A percentile compares a stretch with the other conserved stretches of the same genome.
Conservation (phyloP, 2,113 vertebrate species). For the Microcebus lehilahytsara region DNA sequence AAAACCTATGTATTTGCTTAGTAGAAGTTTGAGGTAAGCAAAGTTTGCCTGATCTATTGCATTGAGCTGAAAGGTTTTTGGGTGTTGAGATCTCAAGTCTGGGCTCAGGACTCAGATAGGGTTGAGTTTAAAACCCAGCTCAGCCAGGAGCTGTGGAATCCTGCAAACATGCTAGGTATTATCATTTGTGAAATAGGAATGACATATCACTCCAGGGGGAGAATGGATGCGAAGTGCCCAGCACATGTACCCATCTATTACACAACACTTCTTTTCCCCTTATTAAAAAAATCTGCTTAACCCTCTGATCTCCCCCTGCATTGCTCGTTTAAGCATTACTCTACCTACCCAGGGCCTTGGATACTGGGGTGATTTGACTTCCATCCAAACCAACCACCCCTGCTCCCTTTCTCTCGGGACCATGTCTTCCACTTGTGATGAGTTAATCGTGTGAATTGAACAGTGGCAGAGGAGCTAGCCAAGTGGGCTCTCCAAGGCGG, state of each 20-base stretch:
- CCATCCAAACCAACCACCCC: not conserved
- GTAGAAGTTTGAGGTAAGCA: not conserved
- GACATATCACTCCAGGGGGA: not conserved
- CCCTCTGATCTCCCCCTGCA: rapidly evolving
- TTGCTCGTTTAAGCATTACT: not conserved
- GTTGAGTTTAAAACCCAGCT: not conserved
- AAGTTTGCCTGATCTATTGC: not conserved
- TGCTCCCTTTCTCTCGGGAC: not conserved
- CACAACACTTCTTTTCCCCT: not conserved
- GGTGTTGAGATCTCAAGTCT: not conserved
- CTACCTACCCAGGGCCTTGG: not conserved
- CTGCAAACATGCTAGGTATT: rapidly evolving
- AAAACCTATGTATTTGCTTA: not conserved
- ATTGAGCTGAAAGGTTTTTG: not conserved
- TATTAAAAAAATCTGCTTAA: not conserved
- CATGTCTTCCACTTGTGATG: not conserved
- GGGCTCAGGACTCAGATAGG: not conserved
- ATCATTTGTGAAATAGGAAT: not conserved
- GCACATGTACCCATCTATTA: rapidly evolving
- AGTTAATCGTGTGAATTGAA: not conserved
- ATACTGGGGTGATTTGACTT: not conserved
- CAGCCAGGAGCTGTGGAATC: not conserved
- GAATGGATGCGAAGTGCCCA: not conserved
- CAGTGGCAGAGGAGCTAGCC: not conserved
- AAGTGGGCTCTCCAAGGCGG: rapidly evolving